A percentile compares a stretch with the other conserved stretches of the same genome.
Evolutionary conservation across 2,113 vertebrate genomes (phyloP).

Genomic region (Triplophysa tibetana): DNA sequence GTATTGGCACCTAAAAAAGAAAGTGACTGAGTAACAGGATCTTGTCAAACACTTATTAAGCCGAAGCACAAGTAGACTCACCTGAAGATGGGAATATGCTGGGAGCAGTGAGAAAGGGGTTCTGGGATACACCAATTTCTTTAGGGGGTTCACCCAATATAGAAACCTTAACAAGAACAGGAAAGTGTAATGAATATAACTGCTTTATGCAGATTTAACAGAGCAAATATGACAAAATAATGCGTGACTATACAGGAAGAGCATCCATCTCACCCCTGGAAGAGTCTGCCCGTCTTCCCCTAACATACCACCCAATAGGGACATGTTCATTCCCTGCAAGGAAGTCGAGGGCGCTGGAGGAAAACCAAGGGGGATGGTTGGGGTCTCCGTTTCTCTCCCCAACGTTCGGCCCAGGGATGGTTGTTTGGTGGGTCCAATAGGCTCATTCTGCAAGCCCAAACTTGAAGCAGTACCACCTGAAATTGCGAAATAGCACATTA

Average conservation of each 20-base stretch:
- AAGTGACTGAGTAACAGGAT: no score
- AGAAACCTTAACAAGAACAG: conserved; percentile 68
- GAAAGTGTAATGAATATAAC: neutral
- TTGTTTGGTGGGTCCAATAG: conserved; percentile 74
- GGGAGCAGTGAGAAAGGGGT: conserved; percentile 77
- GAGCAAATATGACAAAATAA: neutral
- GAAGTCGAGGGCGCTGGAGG: conserved; percentile 71
- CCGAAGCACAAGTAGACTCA: conserved; percentile 52
- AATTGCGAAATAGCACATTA: neutral
- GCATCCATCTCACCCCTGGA: conserved; percentile 73
- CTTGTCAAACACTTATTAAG: no score
- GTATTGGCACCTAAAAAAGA: conserved; percentile 46
- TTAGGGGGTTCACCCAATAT: conserved; percentile 85
- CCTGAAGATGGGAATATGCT: conserved; percentile 75
- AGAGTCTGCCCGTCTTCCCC: conserved; percentile 71
- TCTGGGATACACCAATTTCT: conserved; percentile 77
- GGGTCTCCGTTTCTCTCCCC: conserved; percentile 76
- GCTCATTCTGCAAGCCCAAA: conserved; percentile 75
- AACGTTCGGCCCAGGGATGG: conserved; percentile 63
- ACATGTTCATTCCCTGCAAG: conserved; percentile 73
- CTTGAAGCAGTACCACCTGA: conserved; percentile 59
- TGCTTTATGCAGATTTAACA: neutral
- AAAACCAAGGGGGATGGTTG: conserved; percentile 69
- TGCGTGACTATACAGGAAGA: neutral
- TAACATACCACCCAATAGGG: conserved; percentile 75